phyloP scores from a whole-genome alignment of 2,888 invertebrate species.

The Leptopilina drosophilae region DNA sequence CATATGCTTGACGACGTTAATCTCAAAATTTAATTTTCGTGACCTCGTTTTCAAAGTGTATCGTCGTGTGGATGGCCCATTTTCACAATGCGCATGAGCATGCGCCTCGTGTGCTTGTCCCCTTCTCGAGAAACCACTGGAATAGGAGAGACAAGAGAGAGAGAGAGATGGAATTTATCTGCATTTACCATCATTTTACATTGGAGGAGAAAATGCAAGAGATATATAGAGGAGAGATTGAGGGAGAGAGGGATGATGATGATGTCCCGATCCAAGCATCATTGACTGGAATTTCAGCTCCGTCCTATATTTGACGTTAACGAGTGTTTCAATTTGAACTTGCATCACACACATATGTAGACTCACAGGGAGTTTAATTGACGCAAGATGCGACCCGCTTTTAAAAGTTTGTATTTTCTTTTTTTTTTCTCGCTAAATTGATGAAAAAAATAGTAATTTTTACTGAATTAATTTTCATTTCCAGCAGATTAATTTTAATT shows the following conservation, averaged over 20 bases:
- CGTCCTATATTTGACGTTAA: constrained; percentile 29
- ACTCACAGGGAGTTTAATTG: background rate
- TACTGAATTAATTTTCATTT: too few species aligned
- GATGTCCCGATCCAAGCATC: background rate
- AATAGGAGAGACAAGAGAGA: constrained; percentile 40
- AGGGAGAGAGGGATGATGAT: background rate
- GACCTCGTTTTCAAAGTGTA: constrained; percentile 74
- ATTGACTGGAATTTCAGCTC: constrained; percentile 21
- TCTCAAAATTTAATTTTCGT: constrained; percentile 76
- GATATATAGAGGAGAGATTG: background rate
- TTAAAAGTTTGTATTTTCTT: background rate
- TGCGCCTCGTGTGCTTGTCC: constrained; percentile 36
- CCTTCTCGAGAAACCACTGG: constrained; percentile 40
- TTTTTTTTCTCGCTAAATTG: too few species aligned
- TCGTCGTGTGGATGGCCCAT: constrained; percentile 68
- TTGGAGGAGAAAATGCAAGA: background rate
- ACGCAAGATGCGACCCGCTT: constrained; percentile 13
- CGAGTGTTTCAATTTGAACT: constrained; percentile 21
- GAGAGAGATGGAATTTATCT: constrained; percentile 45
- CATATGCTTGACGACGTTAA: constrained; percentile 68
- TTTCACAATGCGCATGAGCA: constrained; percentile 61
- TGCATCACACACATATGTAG: background rate
- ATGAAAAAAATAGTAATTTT: too few species aligned
- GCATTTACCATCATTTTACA: constrained; percentile 4
- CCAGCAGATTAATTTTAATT: too few species aligned